Base-by-base conservation (phyloP, 2,797 vertebrate genomes). In the Notolabrus celidotus region DNA sequence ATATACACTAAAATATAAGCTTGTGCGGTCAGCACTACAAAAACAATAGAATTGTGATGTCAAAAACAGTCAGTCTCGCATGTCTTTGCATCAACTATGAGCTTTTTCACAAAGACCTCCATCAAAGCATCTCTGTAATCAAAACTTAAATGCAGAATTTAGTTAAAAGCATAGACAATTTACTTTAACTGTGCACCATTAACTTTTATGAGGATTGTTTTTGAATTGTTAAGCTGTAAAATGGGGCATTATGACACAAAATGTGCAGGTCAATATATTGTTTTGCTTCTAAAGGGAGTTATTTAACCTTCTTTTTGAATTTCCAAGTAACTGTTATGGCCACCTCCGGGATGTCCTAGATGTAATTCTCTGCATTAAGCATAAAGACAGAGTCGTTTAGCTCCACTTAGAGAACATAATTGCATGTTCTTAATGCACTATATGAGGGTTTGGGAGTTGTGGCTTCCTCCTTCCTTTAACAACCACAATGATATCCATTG, bases 211-310 rank as follows among this genome's bases (percentile, higher is more conserved):
- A 41, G 8, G 12, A 15, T 25, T 6, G 16, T 15, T 57, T n/a
- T 20, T 52, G 47, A 56, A 57, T n/a, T n/a, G 12, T 58, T 34
- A 27, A 41, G n/a, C 36, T 42, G 47, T 20, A 29, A n/a, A 29
- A 5, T 31, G 29, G n/a, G 31, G 20, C 17, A 27, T 25, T 0
- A 50, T 50, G n/a, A 39, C 27, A 52, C 7, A 2, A n/a, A 6
- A 45, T 20, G 22, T 0, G 20, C 14, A 38, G 19, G 14, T 41
- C 25, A 47, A 12, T 10, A 15, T 33, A 6, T 31, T 27, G 10
- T 54, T 20, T 9, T 20, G 9, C 17, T 29, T 15, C 16, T n/a
- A 5, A 61, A 23, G 6, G 11, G 25, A 16, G 1, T 5, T 22
- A 22, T 7, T 5, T 46, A 41, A 23, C 19, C 10, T 53, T 23